Base-by-base conservation (phyloP, 2,888 invertebrate genomes). In the Linnaemya vulpina region DNA sequence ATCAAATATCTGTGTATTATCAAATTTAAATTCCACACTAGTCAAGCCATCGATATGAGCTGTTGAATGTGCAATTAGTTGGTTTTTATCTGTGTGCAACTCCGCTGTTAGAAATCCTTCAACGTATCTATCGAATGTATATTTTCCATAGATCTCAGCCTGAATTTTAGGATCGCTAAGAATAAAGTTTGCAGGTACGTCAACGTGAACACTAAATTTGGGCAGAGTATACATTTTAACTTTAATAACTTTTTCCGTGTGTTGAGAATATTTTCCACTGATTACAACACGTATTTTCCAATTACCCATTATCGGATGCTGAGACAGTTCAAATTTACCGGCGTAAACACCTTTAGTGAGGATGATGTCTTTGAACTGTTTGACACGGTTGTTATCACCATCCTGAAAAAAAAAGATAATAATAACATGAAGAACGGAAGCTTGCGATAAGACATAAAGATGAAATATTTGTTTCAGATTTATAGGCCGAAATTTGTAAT, bases 181-280 rank as follows among this genome's bases (percentile, higher is more conserved):
- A 90, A 97, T 96, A 5, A 96, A 94, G 91, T 97, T 97, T 75
- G 96, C 94, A 0, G 97, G 96, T 46, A 97, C 94, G 87, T 96
- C 95, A 83, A 99, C 95, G 49, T 94, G 94, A 84, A 99, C 96
- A 90, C 98, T 95, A 92, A 98, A 99, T 90, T 98, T 98, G 0
- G 99, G 99, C 86, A 97, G 93, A 73, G 98, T 96, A 90, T 97
- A 98, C 92, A 97, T 96, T 17, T 97, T 97, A 13, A 98, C 97
- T 90, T 96, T 94, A 62, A 92, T 90, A 22, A 76, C 65, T 86
- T 92, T 90, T 0, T 65, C 67, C 4, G 75, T 79, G 1, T 76
- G 7, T 2, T 15, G n/a, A 1, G 88, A n/a, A 10, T n/a, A 43
- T 8, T 88, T 89, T 62, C 78, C 87, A 68, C 94, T 94, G 8